Evolutionary conservation across 2,113 vertebrate species (phyloP), one percentile per base, ranked within the genome.

Genomic region (Atlantisia rogersi): DNA sequence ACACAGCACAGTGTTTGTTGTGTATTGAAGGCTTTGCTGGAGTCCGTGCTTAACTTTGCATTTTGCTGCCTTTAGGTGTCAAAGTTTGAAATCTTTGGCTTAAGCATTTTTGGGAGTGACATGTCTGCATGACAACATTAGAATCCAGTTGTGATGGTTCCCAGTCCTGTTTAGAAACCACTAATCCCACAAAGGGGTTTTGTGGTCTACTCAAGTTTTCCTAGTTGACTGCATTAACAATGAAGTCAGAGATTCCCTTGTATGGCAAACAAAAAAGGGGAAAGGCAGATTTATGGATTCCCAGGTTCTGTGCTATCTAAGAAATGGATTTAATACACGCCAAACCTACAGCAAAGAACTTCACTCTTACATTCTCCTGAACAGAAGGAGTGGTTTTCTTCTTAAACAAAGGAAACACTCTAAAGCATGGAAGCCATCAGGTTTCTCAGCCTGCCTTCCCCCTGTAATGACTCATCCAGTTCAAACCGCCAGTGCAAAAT

Each of bases 221-320:
- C 92, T 86, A 26, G 40, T 79, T 87, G 92, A 26, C 83, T 93
- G 77, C 77, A 77, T 63, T 82, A 76, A 35, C 55, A 80, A 1
- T 93, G 94, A 96, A 80, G 95, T 95, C 95, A 96, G 80, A 92
- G 40, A 75, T 96, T 93, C 91, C 86, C 84, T 91, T 91, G 55
- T 50, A 46, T 31, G 50, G 65, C 69, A 76, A 76, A 69, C 52
- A 68, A 62, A 85, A 56, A 63, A 28, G 44, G 10, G 58, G 29
- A n/a, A 64, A 58, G 58, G 70, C 74, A 67, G 86, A 73, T 87
- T 76, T 86, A 82, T 76, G 65, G 37, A 58, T 87, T 90, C 55
- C 42, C 50, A 86, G 56, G 60, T 96, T 94, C 80, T 2, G 0
- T 82, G 60, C 68, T 84, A 32, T 68, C 83, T 94, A 40, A 74